A percentile compares a stretch with the other conserved stretches of the same genome.
phyloP scores from a whole-genome alignment of 2,888 invertebrate genomes.

The Heteromurus nitidus region DNA sequence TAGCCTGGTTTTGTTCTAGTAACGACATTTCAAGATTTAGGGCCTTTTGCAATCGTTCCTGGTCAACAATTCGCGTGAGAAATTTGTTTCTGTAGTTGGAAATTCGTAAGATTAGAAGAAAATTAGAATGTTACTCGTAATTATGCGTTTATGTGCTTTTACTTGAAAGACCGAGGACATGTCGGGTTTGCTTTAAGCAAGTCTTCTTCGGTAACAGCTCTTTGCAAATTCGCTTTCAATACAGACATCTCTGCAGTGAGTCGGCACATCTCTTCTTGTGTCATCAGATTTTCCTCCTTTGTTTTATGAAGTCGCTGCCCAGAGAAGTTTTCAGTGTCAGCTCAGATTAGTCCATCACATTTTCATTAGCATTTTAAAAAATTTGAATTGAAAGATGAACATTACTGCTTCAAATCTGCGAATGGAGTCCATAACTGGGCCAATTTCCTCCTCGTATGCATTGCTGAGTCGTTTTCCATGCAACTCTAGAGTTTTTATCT shows the following conservation, averaged over 20 bases:
- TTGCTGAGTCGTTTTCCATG: slow-evolving; percentile 30
- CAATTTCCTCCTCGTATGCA: slow-evolving; percentile 46
- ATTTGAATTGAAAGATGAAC: not conserved
- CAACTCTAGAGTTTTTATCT: slow-evolving; percentile 44
- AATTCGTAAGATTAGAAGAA: no score
- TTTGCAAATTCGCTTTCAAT: slow-evolving; percentile 76
- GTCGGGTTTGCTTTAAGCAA: slow-evolving; percentile 74
- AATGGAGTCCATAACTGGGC: slow-evolving; percentile 37
- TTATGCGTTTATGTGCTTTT: not conserved
- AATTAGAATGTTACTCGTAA: slow-evolving; percentile 13
- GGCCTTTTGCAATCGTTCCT: slow-evolving; percentile 47
- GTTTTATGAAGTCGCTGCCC: slow-evolving; percentile 26
- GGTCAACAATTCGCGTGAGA: slow-evolving; percentile 51
- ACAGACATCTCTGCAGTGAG: slow-evolving; percentile 76
- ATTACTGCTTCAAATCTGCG: slow-evolving; percentile 40
- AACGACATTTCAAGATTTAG: slow-evolving; percentile 38
- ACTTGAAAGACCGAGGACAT: slow-evolving; percentile 63
- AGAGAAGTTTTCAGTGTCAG: not conserved
- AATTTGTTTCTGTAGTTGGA: slow-evolving; percentile 59
- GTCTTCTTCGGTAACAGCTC: slow-evolving; percentile 77
- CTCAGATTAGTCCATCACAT: not conserved
- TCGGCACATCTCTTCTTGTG: slow-evolving; percentile 74
- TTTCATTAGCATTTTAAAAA: not conserved
- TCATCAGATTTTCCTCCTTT: slow-evolving; percentile 29
- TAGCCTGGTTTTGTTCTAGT: slow-evolving; percentile 48